These are phyloP conservation scores for Clepsis dumicolana DNA, from an alignment of 2,888 invertebrate species.

Conservation along the genomic window DNA sequence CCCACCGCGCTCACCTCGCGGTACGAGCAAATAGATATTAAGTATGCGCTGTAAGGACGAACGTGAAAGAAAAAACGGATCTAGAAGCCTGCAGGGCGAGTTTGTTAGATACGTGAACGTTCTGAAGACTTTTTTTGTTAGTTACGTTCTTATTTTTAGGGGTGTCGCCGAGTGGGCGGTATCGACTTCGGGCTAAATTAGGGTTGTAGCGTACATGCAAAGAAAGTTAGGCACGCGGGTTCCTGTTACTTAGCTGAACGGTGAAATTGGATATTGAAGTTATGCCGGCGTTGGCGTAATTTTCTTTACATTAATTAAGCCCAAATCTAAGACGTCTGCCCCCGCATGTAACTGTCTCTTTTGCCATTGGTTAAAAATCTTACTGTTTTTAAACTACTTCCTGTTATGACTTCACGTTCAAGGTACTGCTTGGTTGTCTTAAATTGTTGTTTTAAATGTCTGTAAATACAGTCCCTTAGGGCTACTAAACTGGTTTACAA, in stretches of 20 bases:
- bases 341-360: neutral
- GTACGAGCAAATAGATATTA: slow-evolving; percentile 84
- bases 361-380: neutral
- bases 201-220: slow-evolving; percentile 6
- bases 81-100: slow-evolving; percentile 65
- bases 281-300: neutral
- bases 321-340: neutral
- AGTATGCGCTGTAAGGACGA: slow-evolving; percentile 81
- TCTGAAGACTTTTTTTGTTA: slow-evolving; percentile 48
- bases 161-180: neutral
- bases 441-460: neutral
- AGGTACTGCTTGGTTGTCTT: no score
- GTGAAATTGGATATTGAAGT: slow-evolving; percentile 5
- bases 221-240: slow-evolving; percentile 5
- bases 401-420: neutral
- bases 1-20: slow-evolving; percentile 70
- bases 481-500: neutral
- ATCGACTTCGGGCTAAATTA: neutral
- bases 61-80: slow-evolving; percentile 75
- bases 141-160: slow-evolving; percentile 35
- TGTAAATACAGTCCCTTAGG: neutral
- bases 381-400: neutral
- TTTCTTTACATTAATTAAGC: slow-evolving; percentile 3
- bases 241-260: neutral
- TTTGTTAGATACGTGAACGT: slow-evolving; percentile 50